These are phyloP conservation scores for Dendrolimus punctatus DNA, from an alignment of 1,140 invertebrate species.

Conservation along the genomic window DNA sequence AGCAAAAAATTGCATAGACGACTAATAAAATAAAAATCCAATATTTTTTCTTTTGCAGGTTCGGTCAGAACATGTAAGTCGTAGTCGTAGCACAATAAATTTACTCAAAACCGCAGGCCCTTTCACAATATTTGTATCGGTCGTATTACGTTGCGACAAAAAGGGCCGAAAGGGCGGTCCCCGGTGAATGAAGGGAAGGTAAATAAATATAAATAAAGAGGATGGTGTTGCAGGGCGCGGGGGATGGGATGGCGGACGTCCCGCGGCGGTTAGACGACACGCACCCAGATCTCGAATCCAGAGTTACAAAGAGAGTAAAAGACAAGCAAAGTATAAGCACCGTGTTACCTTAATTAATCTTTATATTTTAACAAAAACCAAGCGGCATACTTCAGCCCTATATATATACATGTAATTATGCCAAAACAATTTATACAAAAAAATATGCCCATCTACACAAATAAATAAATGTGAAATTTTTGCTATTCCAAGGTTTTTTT, in stretches of 20 bases:
- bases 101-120: constrained; percentile 61
- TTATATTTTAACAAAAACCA: too few relatives aligned
- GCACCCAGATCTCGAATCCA: not conserved
- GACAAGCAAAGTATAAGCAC: too few relatives aligned
- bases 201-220: constrained; percentile 72
- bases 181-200: constrained; percentile 70
- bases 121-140: constrained; percentile 70
- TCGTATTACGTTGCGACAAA: constrained; percentile 51
- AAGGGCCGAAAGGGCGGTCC: constrained; percentile 69
- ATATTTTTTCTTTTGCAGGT: not conserved
- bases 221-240: constrained; percentile 39
- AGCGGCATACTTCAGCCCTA: too few relatives aligned
- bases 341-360: too few relatives aligned
- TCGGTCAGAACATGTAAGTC: constrained; percentile 32
- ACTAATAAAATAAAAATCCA: too few relatives aligned
- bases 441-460: too few relatives aligned
- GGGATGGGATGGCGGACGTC: constrained; percentile 25
- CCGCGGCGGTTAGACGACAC: constrained; percentile 49
- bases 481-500: too few relatives aligned
- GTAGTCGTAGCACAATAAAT: constrained; percentile 62
- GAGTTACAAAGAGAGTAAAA: too few relatives aligned
- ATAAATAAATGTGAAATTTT: too few relatives aligned
- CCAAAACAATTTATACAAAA: too few relatives aligned
- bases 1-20: too few relatives aligned
- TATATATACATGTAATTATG: too few relatives aligned